These are phyloP conservation scores for Palythoa grandis DNA, from an alignment of 92 coral and sea anemone genomes.

Conservation along the genomic window DNA sequence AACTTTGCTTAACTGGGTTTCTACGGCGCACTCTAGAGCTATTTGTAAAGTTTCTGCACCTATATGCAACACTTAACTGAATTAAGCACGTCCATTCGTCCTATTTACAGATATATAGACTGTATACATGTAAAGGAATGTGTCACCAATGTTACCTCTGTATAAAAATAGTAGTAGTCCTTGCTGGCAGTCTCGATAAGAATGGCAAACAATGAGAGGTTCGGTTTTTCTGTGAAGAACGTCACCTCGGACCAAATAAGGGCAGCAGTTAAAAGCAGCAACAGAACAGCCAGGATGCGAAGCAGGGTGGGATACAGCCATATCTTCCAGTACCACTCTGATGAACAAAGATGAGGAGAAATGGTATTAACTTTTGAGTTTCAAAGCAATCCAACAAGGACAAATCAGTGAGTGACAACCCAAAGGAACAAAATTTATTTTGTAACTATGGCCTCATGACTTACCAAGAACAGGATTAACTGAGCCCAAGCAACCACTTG, in stretches of 20 bases:
- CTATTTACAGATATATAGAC: too few relatives aligned
- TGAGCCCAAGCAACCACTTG: slow-evolving; percentile 53
- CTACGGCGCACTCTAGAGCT: too few relatives aligned
- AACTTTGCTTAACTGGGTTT: too few relatives aligned
- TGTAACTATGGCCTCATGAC: neutral
- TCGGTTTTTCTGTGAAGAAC: slow-evolving; percentile 85
- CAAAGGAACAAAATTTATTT: too few relatives aligned
- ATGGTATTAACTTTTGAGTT: too few relatives aligned
- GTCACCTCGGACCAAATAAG: slow-evolving; percentile 98
- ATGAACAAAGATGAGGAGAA: neutral
- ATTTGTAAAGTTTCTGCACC: too few relatives aligned
- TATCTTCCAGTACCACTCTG: slow-evolving; percentile 97
- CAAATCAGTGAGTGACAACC: too few relatives aligned
- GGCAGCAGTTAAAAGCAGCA: slow-evolving; percentile 74
- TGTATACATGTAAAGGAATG: neutral
- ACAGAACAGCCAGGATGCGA: slow-evolving; percentile 76
- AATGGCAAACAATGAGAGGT: slow-evolving; percentile 82
- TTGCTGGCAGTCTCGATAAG: slow-evolving; percentile 78
- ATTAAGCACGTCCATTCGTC: too few relatives aligned
- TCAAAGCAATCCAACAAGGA: neutral
- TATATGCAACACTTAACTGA: too few relatives aligned
- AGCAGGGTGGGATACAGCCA: slow-evolving; percentile 87
- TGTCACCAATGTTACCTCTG: slow-evolving; percentile 67
- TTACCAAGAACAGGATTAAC: slow-evolving; percentile 73
- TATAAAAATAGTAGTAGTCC: slow-evolving; percentile 90